Percentiles rank a stretch among this genome's conserved stretches.
Conservation (phyloP, 2,113 vertebrate genomes). For the Carollia perspicillata region DNA sequence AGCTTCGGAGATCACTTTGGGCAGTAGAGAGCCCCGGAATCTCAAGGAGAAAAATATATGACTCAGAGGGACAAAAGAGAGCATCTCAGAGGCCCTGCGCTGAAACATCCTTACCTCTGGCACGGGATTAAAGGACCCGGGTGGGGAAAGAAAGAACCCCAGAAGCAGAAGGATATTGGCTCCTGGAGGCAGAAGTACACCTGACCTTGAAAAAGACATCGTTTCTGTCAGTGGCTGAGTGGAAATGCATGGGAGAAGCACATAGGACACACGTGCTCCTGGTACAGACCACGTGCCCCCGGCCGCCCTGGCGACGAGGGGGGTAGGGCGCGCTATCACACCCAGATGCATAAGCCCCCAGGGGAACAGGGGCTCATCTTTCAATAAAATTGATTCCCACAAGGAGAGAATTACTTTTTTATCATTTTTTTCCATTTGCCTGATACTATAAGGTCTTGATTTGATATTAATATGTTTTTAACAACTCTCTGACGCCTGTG, state of each 20-base stretch:
- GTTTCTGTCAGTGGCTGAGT: neutral
- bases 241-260: neutral
- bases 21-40: conserved; percentile 2
- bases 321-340: fast-evolving
- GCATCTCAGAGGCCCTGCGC: neutral
- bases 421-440: neutral
- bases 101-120: neutral
- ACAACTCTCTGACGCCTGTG: neutral
- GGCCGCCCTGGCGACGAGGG: fast-evolving
- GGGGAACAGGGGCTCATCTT: neutral
- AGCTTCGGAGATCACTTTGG: neutral
- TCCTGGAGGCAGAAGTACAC: neutral
- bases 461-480: neutral
- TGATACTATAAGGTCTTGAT: conserved; percentile 2
- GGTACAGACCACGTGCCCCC: fast-evolving
- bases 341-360: neutral
- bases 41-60: conserved; percentile 21
- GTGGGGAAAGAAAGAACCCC: neutral
- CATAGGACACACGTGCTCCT: neutral
- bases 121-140: neutral
- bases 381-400: neutral
- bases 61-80: neutral
- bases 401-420: neutral
- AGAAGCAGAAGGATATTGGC: neutral
- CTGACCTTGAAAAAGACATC: neutral